phyloP scores from a whole-genome alignment of 1,140 invertebrate species.

The Pseudomyrmex dendroicus region DNA sequence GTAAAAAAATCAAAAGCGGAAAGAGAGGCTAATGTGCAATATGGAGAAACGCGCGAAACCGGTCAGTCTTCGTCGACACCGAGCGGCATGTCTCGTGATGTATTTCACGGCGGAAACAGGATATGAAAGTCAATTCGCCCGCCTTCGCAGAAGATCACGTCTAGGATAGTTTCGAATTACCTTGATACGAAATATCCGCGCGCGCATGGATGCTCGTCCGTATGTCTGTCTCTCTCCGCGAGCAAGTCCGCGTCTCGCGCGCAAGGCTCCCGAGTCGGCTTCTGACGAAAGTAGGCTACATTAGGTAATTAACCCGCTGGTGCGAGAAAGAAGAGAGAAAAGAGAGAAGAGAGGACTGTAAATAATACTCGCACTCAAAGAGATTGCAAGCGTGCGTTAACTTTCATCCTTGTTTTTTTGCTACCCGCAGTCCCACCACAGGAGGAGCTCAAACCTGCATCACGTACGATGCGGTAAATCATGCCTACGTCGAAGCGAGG shows the following conservation, averaged over 20 bases:
- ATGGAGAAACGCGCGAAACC: neutral
- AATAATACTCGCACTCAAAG: constrained; percentile 56
- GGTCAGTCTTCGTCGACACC: constrained; percentile 62
- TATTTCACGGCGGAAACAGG: constrained; percentile 63
- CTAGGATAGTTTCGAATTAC: constrained; percentile 63
- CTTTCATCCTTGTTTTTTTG: constrained; percentile 72
- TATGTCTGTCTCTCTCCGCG: neutral
- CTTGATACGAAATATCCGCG: constrained; percentile 64
- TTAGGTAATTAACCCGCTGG: constrained; percentile 65
- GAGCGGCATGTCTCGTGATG: constrained; percentile 60
- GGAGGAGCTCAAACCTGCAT: constrained; percentile 93
- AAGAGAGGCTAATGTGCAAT: neutral
- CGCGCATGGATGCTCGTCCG: neutral
- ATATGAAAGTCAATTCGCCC: constrained; percentile 64
- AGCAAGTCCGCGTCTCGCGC: constrained; percentile 7
- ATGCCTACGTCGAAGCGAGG: constrained; percentile 94
- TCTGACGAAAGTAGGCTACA: constrained; percentile 68
- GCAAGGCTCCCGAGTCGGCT: neutral
- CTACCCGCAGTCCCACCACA: constrained; percentile 87
- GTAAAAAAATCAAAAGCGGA: constrained; percentile 11
- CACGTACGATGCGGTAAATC: constrained; percentile 95
- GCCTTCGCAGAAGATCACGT: constrained; percentile 31
- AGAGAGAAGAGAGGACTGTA: constrained; percentile 5
- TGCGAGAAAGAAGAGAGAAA: neutral
- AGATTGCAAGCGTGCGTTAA: constrained; percentile 34